These are phyloP conservation scores for Pituophis catenifer DNA, from an alignment of 2,113 vertebrate species.

Conservation along the genomic window DNA sequence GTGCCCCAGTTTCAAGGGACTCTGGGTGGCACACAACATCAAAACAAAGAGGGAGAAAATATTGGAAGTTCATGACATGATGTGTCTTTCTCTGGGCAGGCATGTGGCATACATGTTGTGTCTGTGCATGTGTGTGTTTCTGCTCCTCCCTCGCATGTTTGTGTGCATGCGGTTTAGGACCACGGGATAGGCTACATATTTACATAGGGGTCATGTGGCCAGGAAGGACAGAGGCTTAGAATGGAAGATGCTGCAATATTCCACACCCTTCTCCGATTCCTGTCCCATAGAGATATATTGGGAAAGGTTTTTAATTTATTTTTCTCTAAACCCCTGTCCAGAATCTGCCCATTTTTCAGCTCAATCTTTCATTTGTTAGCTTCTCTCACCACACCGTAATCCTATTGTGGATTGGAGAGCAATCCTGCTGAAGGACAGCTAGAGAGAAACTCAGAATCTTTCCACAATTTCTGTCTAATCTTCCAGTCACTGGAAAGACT, in stretches of 20 bases:
- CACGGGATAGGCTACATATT: neutral
- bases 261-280: neutral
- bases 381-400: neutral
- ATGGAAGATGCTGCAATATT: neutral
- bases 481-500: neutral
- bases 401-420: neutral
- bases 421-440: neutral
- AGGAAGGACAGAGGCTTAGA: neutral
- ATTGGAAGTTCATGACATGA: neutral
- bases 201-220: neutral
- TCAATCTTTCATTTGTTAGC: neutral
- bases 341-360: neutral
- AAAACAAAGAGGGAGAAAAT: neutral
- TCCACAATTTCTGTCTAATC: neutral
- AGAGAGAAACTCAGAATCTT: neutral
- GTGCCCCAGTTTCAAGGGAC: neutral
- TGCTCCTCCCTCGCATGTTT: neutral
- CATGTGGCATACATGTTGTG: neutral
- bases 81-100: neutral
- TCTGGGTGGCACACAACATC: neutral
- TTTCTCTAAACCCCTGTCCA: neutral
- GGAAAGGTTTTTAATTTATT: neutral
- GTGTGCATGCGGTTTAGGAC: neutral
- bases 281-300: neutral
- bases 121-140: neutral